Evolutionary conservation across 1,140 invertebrate genomes (phyloP), one percentile per base, ranked within the genome.

Genomic region (Copidosoma floridanum): DNA sequence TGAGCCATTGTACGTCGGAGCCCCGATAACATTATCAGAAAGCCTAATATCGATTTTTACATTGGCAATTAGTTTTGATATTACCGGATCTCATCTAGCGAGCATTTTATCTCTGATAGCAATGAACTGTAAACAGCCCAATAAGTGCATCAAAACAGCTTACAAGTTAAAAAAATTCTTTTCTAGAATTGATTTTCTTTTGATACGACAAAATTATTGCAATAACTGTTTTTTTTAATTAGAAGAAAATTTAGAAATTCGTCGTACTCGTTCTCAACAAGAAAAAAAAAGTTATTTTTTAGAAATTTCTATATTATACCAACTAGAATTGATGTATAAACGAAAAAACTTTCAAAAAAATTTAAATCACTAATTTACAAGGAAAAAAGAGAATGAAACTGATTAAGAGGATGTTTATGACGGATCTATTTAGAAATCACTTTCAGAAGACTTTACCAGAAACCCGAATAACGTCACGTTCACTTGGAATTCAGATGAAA

Each of bases 321-420:
- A 51, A 51, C 10, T 51, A 18, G 16, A 5, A 3, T 6, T 18
- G 11, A 12, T 51, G 6, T 51, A 29, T 32, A 18, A 26, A 51
- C 23, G 24, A 29, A 10, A 10, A 14, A 16, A n/a, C 11, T 53
- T 53, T n/a, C 14, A 7, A 7, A 23, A 53, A 23, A 2, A 40
- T 4, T 53, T 53, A 41, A 44, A 21, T 23, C 10, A 44, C 14
- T 21, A 6, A 21, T 5, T 21, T 21, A 21, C 1, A 6, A 16
- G 51, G 4, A 11, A n/a, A 3, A 53, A 53, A 40, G 18, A 11
- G 26, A 14, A 53, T 24, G 11, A 23, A 1, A 2, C n/a, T 24
- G 41, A 53, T 41, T 53, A 24, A 7, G 51, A 53, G 41, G 51
- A 53, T 24, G 26, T 53, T 11, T 53, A 40, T 41, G 51, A 53